phyloP scores from a whole-genome alignment of 2,797 vertebrate species.

The Psittacula derbiana region DNA sequence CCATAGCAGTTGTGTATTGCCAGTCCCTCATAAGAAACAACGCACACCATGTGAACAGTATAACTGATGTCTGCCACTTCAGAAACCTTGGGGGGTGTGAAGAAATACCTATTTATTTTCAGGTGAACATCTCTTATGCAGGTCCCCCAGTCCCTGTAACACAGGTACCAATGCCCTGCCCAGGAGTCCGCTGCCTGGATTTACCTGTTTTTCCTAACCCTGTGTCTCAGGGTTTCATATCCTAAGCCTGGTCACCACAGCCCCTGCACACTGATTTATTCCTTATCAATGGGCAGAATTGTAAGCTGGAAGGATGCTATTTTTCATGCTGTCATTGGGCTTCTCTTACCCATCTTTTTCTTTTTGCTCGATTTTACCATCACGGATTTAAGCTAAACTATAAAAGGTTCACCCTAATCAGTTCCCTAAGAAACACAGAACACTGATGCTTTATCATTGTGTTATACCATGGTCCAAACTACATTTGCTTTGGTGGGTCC shows the following conservation, averaged over 20 bases:
- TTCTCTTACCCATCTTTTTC: not conserved
- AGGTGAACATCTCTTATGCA: not conserved
- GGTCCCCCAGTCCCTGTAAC: not conserved
- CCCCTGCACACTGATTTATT: not conserved
- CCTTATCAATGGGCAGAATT: not conserved
- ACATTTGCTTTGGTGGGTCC: rapidly evolving
- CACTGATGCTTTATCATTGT: rapidly evolving
- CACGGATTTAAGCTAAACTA: not conserved
- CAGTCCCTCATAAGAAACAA: not conserved
- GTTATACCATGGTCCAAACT: rapidly evolving
- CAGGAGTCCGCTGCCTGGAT: not conserved
- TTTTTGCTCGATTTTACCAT: not conserved
- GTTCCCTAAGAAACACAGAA: not conserved
- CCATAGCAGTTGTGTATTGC: rapidly evolving
- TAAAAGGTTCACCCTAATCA: not conserved
- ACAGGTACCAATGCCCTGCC: not conserved
- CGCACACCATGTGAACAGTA: rapidly evolving
- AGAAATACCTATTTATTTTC: not conserved
- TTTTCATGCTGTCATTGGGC: not conserved
- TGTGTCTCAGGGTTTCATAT: not conserved
- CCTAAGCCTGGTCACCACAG: not conserved
- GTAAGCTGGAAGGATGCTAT: not conserved
- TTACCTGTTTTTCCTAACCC: not conserved
- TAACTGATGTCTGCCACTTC: not conserved
- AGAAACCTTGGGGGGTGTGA: rapidly evolving